phyloP scores from a whole-genome alignment of 2,797 vertebrate species.

The Eptatretus atami region DNA sequence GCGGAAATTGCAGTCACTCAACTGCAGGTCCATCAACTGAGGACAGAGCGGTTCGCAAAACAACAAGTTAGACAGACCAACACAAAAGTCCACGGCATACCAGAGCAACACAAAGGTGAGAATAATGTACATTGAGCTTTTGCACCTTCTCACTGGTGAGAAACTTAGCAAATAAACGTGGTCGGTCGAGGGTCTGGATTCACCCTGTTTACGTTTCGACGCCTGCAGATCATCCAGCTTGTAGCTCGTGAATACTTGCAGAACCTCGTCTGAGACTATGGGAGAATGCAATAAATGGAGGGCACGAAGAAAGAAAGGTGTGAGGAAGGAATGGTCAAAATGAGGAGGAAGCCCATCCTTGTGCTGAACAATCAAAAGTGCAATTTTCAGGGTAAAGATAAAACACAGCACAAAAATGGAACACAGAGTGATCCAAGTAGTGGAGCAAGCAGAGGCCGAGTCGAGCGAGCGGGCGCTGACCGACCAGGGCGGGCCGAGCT shows the following conservation, averaged over 20 bases:
- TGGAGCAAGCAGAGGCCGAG: not conserved
- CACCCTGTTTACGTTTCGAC: slow-evolving; percentile 40
- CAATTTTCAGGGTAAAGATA: not conserved
- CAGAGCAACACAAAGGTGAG: too few species aligned
- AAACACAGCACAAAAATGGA: not conserved
- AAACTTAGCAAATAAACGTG: slow-evolving; percentile 92
- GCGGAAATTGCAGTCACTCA: slow-evolving; percentile 89
- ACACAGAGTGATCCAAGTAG: not conserved
- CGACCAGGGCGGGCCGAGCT: too few species aligned
- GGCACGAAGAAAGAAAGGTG: not conserved
- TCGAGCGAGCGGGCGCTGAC: too few species aligned
- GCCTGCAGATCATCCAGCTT: slow-evolving; percentile 89
- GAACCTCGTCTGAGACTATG: slow-evolving; percentile 69
- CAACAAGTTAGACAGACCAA: too few species aligned
- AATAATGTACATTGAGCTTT: too few species aligned
- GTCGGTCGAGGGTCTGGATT: slow-evolving; percentile 23
- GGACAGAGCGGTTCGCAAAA: slow-evolving; percentile 5
- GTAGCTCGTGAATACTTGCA: slow-evolving; percentile 87
- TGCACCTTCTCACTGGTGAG: slow-evolving; percentile 85
- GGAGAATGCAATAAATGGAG: slow-evolving; percentile 9
- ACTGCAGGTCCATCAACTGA: slow-evolving; percentile 86
- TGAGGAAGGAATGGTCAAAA: not conserved
- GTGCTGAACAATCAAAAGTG: not conserved
- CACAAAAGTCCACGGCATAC: too few species aligned
- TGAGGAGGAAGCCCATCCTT: not conserved